phyloP scores from a whole-genome alignment of 2,888 invertebrate genomes.

The Hofmannophila pseudospretella region DNA sequence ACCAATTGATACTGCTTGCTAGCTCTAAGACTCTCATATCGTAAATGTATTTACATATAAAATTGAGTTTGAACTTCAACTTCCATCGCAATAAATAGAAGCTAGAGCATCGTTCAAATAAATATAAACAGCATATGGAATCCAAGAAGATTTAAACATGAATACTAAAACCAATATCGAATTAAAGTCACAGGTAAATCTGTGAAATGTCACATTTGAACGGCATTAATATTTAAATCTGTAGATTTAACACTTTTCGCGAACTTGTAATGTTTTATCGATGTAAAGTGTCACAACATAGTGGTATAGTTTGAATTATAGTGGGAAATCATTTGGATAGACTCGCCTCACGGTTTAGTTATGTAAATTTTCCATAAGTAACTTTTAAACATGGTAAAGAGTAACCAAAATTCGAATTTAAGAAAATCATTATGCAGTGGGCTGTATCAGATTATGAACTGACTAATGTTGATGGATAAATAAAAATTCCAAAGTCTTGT shows the following conservation, averaged over 20 bases:
- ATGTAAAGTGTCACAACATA: slow-evolving; percentile 11
- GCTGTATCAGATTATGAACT: no score
- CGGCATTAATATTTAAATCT: slow-evolving; percentile 9
- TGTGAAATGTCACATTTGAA: slow-evolving; percentile 3
- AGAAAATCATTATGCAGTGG: no score
- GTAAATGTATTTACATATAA: no score
- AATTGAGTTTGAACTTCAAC: background rate
- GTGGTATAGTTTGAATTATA: slow-evolving; percentile 9
- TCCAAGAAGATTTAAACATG: no score
- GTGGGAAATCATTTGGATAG: slow-evolving; percentile 10
- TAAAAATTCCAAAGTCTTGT: no score
- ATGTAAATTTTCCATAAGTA: no score
- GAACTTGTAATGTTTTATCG: slow-evolving; percentile 5
- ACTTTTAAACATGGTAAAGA: no score
- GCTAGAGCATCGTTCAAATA: background rate
- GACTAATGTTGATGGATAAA: no score
- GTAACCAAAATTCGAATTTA: no score
- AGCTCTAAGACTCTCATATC: no score
- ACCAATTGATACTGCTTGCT: no score
- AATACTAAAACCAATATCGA: background rate
- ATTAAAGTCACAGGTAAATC: slow-evolving; percentile 7
- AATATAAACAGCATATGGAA: background rate
- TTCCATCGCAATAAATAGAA: background rate
- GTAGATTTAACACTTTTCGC: slow-evolving; percentile 1
- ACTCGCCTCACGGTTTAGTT: no score